phyloP scores from a whole-genome alignment of 2,797 vertebrate species.

The Phaenicophaeus curvirostris region DNA sequence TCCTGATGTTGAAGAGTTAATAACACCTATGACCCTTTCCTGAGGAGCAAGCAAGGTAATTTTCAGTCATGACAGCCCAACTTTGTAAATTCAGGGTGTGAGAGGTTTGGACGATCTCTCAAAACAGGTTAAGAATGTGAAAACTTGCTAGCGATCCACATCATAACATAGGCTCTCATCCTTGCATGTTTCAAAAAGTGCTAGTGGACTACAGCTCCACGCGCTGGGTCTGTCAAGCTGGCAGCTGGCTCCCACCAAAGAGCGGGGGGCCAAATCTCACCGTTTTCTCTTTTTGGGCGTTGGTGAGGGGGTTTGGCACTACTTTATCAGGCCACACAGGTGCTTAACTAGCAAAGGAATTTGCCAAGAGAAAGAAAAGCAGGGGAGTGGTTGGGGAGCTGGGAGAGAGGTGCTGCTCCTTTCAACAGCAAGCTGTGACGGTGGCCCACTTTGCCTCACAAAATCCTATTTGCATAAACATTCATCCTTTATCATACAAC shows the following conservation, averaged over 20 bases:
- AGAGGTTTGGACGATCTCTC: too few species aligned
- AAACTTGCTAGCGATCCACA: background rate
- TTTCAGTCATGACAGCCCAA: background rate
- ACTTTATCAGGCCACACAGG: background rate
- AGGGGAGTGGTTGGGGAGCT: background rate
- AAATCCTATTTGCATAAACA: background rate
- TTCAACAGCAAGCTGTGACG: background rate
- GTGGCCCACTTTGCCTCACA: background rate
- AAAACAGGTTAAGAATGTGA: background rate
- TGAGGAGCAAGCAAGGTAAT: background rate
- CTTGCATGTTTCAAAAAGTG: background rate
- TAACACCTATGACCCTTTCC: background rate
- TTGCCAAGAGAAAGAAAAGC: background rate
- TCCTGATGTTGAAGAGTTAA: background rate
- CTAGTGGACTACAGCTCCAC: background rate
- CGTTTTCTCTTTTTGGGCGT: background rate
- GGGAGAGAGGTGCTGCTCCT: background rate
- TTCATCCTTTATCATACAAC: background rate
- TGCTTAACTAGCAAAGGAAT: background rate
- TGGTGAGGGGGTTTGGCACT: background rate
- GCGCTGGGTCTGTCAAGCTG: background rate
- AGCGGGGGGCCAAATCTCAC: fast-evolving
- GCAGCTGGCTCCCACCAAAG: background rate
- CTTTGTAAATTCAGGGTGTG: background rate
- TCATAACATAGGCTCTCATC: background rate